Evolutionary conservation across 2,888 invertebrate species (phyloP).

Genomic region (Leptopterna dolabrata): DNA sequence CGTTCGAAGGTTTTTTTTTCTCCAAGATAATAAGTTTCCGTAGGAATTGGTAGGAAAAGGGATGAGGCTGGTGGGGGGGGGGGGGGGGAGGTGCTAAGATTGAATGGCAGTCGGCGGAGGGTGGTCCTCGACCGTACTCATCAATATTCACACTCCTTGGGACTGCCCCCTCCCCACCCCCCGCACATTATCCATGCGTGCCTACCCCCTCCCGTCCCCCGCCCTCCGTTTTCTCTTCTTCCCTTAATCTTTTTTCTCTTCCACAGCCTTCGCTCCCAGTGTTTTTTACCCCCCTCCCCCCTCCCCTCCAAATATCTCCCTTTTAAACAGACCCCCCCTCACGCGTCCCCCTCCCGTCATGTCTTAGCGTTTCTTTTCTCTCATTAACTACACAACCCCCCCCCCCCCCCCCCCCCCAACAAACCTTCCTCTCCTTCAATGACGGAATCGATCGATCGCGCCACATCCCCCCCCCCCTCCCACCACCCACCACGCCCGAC

Average conservation of each 20-base stretch:
- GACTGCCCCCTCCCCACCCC: slow-evolving; percentile 48
- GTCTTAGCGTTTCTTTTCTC: slow-evolving; percentile 56
- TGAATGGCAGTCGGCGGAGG: slow-evolving; percentile 25
- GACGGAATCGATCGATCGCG: slow-evolving; percentile 41
- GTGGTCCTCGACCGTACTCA: slow-evolving; percentile 53
- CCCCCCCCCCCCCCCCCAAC: background rate
- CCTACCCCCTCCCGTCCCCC: slow-evolving; percentile 34
- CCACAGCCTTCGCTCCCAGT: background rate
- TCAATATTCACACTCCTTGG: slow-evolving; percentile 61
- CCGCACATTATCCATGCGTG: slow-evolving; percentile 60
- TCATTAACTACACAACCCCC: slow-evolving; percentile 42
- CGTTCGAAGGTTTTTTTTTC: slow-evolving; percentile 52
- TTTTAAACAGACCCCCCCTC: slow-evolving; percentile 56
- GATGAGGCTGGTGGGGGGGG: background rate
- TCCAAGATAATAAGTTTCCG: slow-evolving; percentile 61
- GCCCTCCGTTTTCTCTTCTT: slow-evolving; percentile 52
- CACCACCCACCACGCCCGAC: background rate
- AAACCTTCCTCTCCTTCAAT: background rate
- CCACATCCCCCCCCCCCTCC: slow-evolving; percentile 18
- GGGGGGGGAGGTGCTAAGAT: background rate
- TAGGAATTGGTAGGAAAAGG: slow-evolving; percentile 46
- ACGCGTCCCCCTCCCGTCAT: slow-evolving; percentile 55
- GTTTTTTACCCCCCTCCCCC: slow-evolving; percentile 10
- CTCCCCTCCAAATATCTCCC: slow-evolving; percentile 41
- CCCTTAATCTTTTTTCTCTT: slow-evolving; percentile 9